These are phyloP conservation scores for Abramis brama DNA, from an alignment of 2,113 vertebrate genomes.

Conservation along the genomic window DNA sequence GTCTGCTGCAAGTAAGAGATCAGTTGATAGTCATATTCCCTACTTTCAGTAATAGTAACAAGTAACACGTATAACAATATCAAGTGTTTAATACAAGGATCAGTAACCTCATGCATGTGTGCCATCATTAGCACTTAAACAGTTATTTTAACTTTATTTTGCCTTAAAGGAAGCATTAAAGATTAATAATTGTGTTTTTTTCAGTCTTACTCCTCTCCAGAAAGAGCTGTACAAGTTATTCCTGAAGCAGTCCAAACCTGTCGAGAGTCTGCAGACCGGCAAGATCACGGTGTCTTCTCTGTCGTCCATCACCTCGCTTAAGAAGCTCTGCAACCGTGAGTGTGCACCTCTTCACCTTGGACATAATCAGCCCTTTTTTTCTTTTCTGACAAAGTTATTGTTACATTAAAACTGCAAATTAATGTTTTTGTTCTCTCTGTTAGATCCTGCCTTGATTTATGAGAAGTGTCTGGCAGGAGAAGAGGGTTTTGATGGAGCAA, in stretches of 20 bases:
- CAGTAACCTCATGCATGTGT: neutral
- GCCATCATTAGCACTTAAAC: neutral
- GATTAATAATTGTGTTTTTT: conserved; percentile 15
- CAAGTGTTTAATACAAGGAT: neutral
- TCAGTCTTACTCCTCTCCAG: conserved; percentile 90
- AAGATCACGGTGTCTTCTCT: conserved; percentile 92
- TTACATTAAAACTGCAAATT: neutral
- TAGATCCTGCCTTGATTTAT: conserved; percentile 91
- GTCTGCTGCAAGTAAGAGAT: conserved; percentile 90
- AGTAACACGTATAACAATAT: no score
- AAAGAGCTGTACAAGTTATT: conserved; percentile 88
- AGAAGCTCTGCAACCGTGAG: conserved; percentile 98
- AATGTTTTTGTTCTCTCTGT: neutral
- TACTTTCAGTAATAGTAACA: no score
- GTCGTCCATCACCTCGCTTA: conserved; percentile 95
- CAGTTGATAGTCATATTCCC: neutral
- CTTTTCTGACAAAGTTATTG: neutral
- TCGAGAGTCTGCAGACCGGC: conserved; percentile 82
- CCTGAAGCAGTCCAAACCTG: conserved; percentile 88
- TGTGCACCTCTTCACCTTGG: conserved; percentile 39
- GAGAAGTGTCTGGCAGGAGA: conserved; percentile 91
- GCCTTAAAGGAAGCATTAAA: neutral
- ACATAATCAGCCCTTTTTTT: neutral
- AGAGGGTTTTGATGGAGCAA: conserved; percentile 87
- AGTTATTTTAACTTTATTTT: neutral